Evolutionary conservation across 1,140 invertebrate species (phyloP), one percentile per base, ranked within the genome.

Genomic region (Cotesia chilonis): DNA sequence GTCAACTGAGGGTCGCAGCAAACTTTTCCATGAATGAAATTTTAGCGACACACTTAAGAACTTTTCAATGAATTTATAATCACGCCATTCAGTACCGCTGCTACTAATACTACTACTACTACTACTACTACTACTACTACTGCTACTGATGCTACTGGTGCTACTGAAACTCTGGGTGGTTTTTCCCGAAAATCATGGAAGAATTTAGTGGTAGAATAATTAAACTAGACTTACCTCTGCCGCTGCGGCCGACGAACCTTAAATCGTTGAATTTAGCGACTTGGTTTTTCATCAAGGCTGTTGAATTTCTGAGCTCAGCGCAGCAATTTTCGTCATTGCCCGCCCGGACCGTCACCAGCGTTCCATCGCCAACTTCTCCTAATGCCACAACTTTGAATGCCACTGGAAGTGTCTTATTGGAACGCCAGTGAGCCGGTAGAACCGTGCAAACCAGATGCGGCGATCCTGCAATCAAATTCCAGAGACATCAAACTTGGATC

Each of bases 241-340:
- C 98, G 82, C 96, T 98, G 80, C 97, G 90, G 65, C 97, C 97
- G 77, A 99, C 96, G 88, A 99, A 99, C 85, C 98, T 91, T 70
- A 99, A 88, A 89, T 99, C 98, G 84, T 97, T 98, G 87, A 99
- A 99, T 88, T 98, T 98, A 71, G 98, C 98, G 74, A 99, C 94
- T 87, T 98, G 95, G 85, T 98, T 97, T 88, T 98, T 98, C 94
- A 99, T 97, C 75, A 97, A 91, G 5, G 98, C 96, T 35, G 94
- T 94, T 74, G 92, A 94, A 87, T 99, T 99, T 78, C 97, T 88
- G 74, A 99, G 87, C 85, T 99, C 97, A 4, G 95, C 96, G 83
- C 95, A 97, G 82, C 92, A 98, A 86, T 99, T 99, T 85, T 99
- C 97, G 82, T 99, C 97, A 85, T 99, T 99, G 14, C 98, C 97